Evolutionary conservation across 2,888 invertebrate species (phyloP).

Genomic region (Iphiclides podalirius): DNA sequence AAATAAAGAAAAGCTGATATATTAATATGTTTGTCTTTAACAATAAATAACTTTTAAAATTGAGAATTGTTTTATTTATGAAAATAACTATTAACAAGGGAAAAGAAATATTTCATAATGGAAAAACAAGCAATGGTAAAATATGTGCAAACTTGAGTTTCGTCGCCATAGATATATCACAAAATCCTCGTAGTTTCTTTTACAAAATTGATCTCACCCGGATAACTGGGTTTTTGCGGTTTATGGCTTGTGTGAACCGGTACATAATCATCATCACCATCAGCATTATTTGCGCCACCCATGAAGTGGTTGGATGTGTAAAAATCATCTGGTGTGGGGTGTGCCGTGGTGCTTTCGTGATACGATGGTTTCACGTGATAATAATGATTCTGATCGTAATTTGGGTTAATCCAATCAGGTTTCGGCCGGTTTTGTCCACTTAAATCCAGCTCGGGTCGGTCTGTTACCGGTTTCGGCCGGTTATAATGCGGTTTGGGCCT

Average conservation of each 20-base stretch:
- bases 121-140: too few relatives aligned
- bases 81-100: too few relatives aligned
- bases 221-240: conserved; percentile 63
- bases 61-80: too few relatives aligned
- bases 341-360: conserved; percentile 59
- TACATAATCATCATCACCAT: conserved; percentile 71
- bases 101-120: too few relatives aligned
- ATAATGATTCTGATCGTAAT: conserved; percentile 52
- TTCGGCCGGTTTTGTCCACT: conserved; percentile 36
- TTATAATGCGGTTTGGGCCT: conserved; percentile 57
- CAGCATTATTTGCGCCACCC: conserved; percentile 37
- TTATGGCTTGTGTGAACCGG: conserved; percentile 59
- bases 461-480: conserved; percentile 42
- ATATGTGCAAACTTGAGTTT: conserved; percentile 12
- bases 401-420: conserved; percentile 48
- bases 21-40: too few relatives aligned
- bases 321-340: conserved; percentile 47
- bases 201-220: conserved; percentile 39
- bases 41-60: too few relatives aligned
- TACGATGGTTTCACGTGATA: conserved; percentile 76
- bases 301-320: conserved; percentile 48
- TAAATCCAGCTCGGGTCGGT: conserved; percentile 40
- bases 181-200: conserved; percentile 10
- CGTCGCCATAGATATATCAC: conserved; percentile 5
- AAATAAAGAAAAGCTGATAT: too few relatives aligned